Percentiles rank a stretch among this genome's conserved stretches.
These are phyloP conservation scores for Schmidtea mediterranea DNA, from an alignment of 1,140 invertebrate species.

Conservation along the genomic window DNA sequence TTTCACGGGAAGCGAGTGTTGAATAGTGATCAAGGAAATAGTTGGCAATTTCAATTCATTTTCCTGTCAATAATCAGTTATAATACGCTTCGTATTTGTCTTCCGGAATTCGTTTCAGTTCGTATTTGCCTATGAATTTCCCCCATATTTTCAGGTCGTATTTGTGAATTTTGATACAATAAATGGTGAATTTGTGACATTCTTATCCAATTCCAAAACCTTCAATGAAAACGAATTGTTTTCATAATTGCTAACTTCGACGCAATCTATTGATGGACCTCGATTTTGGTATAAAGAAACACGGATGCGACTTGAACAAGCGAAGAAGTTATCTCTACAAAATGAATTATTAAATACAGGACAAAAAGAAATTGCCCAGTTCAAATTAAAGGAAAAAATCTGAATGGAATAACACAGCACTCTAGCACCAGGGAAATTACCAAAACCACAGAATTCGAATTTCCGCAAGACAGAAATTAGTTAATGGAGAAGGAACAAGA, in stretches of 20 bases:
- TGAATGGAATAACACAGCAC: too few species aligned
- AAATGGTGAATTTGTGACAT: constrained; percentile 11
- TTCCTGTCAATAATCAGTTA: constrained; percentile 8
- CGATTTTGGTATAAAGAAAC: too few species aligned
- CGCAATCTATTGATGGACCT: constrained; percentile 20
- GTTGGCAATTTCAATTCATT: constrained; percentile 23
- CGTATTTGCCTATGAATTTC: constrained; percentile 21
- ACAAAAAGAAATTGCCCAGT: too few species aligned
- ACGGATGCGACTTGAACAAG: too few species aligned
- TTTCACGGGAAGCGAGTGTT: constrained; percentile 18
- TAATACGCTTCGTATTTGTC: constrained; percentile 14
- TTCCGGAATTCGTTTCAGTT: constrained; percentile 17
- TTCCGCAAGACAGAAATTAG: too few species aligned
- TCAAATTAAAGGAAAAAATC: too few species aligned
- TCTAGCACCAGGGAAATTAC: too few species aligned
- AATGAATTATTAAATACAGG: too few species aligned
- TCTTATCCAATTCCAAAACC: constrained; percentile 18
- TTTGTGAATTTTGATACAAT: constrained; percentile 12
- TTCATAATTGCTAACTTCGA: constrained; percentile 11
- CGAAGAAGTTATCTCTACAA: too few species aligned
- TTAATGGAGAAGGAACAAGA: too few species aligned
- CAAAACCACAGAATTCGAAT: too few species aligned
- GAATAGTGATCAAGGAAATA: constrained; percentile 25
- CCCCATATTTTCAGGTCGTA: constrained; percentile 22
- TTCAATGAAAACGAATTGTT: constrained; percentile 12